Conservation (phyloP, 2,888 invertebrate genomes). For the Campaea margaritaria region DNA sequence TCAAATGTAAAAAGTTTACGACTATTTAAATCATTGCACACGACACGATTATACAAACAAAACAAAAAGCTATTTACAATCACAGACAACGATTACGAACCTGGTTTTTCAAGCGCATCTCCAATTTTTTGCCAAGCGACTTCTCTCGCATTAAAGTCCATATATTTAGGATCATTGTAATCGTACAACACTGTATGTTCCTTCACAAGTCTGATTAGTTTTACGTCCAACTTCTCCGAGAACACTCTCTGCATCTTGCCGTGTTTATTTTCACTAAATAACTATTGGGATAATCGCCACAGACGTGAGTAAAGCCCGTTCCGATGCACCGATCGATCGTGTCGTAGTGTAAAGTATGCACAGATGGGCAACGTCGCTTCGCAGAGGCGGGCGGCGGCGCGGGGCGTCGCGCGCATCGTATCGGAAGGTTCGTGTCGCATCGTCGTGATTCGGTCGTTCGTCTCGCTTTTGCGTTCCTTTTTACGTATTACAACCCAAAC, state of each 20-base stretch:
- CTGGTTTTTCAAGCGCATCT: conserved; percentile 71
- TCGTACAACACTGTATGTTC: conserved; percentile 72
- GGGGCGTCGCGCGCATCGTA: conserved; percentile 32
- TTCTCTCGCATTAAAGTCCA: conserved; percentile 76
- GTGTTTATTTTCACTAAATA: not conserved
- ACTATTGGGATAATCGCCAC: not conserved
- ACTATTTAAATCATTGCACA: conserved; percentile 30
- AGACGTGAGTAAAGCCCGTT: not conserved
- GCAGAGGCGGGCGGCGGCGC: no score
- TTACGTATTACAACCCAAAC: conserved; percentile 19
- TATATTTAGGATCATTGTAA: conserved; percentile 67
- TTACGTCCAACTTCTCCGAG: conserved; percentile 64
- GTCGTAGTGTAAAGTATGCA: conserved; percentile 31
- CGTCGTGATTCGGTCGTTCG: conserved; percentile 28
- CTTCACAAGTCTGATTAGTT: conserved; percentile 66
- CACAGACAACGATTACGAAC: conserved; percentile 53
- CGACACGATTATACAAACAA: conserved; percentile 44
- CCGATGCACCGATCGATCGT: conserved; percentile 9
- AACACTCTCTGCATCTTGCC: conserved; percentile 52
- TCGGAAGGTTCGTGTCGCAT: conserved; percentile 36
- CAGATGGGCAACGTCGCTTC: conserved; percentile 46
- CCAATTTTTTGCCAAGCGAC: conserved; percentile 81
- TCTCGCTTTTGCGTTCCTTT: conserved; percentile 42
- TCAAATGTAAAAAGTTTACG: conserved; percentile 38
- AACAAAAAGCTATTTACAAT: conserved; percentile 34